These are phyloP conservation scores for Hyles euphorbiae DNA, from an alignment of 1,140 invertebrate species.

Conservation along the genomic window DNA sequence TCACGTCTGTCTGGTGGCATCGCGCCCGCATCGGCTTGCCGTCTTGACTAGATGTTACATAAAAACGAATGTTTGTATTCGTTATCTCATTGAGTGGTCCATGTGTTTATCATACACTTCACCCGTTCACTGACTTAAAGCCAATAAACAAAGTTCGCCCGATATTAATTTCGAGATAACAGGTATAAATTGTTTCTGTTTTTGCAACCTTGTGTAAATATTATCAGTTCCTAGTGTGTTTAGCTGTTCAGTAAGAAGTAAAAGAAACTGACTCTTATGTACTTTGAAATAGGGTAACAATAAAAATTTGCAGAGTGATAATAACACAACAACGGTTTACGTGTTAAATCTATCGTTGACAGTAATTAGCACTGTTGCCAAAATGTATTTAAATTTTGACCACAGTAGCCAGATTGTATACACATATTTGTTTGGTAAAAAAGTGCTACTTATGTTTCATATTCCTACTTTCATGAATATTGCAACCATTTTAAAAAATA, in stretches of 20 bases:
- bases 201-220: conserved; percentile 9
- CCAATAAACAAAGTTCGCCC: conserved; percentile 41
- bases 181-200: conserved; percentile 22
- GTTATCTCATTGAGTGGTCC: conserved; percentile 43
- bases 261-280: too few relatives aligned
- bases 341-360: conserved; percentile 4
- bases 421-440: too few relatives aligned
- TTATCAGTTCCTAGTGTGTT: neutral
- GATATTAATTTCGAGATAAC: conserved; percentile 33
- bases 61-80: conserved; percentile 38
- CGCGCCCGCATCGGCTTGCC: conserved; percentile 30
- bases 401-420: too few relatives aligned
- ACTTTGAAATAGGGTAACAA: too few relatives aligned
- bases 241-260: too few relatives aligned
- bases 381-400: neutral
- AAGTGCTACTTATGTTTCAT: too few relatives aligned
- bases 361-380: conserved; percentile 3
- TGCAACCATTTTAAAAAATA: too few relatives aligned
- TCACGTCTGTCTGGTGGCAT: conserved; percentile 21
- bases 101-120: conserved; percentile 50
- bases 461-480: too few relatives aligned
- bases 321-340: too few relatives aligned
- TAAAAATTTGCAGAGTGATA: too few relatives aligned
- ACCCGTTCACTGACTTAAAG: conserved; percentile 28
- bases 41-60: conserved; percentile 44